Evolutionary conservation across 2,113 vertebrate genomes (phyloP).

Genomic region (Rhagologus leucostigma): DNA sequence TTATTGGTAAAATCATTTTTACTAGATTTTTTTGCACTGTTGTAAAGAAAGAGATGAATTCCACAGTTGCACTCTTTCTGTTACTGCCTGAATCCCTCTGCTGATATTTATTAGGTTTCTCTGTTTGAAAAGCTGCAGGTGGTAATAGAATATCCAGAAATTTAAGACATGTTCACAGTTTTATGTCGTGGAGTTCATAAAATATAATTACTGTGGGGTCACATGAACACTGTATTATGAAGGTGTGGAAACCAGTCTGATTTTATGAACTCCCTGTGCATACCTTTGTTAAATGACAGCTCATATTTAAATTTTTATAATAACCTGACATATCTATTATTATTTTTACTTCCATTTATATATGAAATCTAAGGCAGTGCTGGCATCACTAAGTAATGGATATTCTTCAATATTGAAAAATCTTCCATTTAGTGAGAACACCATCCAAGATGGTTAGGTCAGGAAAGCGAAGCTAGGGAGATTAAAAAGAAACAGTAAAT

Average conservation of each 20-base stretch:
- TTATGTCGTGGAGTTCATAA: conserved; percentile 3
- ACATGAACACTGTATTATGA: background rate
- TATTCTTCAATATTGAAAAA: background rate
- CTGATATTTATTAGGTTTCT: conserved; percentile 5
- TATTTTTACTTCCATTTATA: background rate
- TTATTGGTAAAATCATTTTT: background rate
- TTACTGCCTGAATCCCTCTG: background rate
- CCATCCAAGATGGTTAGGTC: background rate
- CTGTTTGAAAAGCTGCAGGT: conserved; percentile 29
- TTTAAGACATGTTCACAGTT: conserved; percentile 6
- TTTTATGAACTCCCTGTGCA: background rate
- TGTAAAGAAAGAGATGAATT: background rate
- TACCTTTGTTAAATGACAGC: background rate
- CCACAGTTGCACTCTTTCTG: background rate
- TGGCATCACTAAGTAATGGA: background rate
- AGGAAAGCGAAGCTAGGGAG: background rate
- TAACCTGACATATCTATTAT: background rate
- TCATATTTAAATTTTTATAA: background rate
- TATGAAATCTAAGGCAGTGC: background rate
- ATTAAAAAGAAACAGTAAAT: background rate
- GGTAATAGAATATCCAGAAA: conserved; percentile 33
- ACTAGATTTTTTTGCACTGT: background rate
- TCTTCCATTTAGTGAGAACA: background rate
- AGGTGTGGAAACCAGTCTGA: background rate
- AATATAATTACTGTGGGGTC: conserved; percentile 3